Base-by-base conservation (phyloP, 2,797 vertebrate genomes). In the Hyperoplus lanceolatus region DNA sequence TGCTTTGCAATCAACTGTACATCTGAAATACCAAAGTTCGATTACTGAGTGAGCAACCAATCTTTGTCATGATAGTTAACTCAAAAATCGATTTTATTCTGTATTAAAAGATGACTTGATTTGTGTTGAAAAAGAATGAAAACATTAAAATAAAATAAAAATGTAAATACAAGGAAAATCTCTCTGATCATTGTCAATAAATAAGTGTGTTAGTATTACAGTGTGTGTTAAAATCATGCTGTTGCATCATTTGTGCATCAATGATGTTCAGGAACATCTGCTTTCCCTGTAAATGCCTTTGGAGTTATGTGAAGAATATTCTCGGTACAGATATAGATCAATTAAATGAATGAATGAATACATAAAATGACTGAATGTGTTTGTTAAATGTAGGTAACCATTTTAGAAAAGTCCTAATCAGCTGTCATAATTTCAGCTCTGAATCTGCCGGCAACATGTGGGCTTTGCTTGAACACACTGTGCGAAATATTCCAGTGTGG, bases 401-500 rank as follows among this genome's bases (percentile, higher is more conserved):
- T 16, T 61, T 29, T 8, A 75, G 15, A 64, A 54, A 66, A 56
- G 5, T 58, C 13, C 1, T 54, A 65, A 65, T 75, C 65, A 66
- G 60, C 41, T 39, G 5, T 67, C 3, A 38, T 21, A 67, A 6
- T 14, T 66, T 45, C 16, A 39, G 18, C 55, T 61, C 69, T 38
- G 57, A 75, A 67, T 67, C 60, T 6, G 41, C 21, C 64, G 74
- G 11, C 57, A 71, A 54, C 46, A 41, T 80, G 76, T 79, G 80
- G 71, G 42, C 48, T 85, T 65, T 55, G n/a, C 77, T 72, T 42
- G 70, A 67, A 70, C 43, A 77, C 65, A 79, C 50, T 45, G 55
- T 84, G 82, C 73, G 82, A 88, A 79, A 62, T 74, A 56, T 73
- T 81, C 41, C 74, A 21, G 45, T 78, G 80, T 81, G 66, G 74